Evolutionary conservation across 2,797 vertebrate species (phyloP).

Genomic region (Glossophaga mutica): DNA sequence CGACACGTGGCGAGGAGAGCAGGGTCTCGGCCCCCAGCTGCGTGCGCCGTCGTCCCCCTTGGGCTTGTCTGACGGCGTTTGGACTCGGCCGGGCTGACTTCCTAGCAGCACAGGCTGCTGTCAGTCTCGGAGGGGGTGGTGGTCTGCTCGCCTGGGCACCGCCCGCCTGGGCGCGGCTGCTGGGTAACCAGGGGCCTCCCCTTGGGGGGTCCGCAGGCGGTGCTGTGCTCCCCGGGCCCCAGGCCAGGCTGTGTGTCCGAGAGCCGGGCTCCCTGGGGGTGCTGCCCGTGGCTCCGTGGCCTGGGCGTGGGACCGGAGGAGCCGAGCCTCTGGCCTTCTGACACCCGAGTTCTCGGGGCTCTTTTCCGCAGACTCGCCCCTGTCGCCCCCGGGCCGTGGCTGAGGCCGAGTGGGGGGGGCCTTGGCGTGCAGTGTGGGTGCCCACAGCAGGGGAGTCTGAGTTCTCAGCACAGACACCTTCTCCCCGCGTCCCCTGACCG

Average conservation of each 20-base stretch:
- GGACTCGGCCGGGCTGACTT: background rate
- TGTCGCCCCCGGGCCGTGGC: background rate
- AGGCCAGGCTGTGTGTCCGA: background rate
- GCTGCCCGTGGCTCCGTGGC: accelerated
- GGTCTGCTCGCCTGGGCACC: background rate
- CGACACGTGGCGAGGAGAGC: accelerated
- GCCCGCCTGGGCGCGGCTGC: background rate
- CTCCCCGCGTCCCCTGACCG: accelerated
- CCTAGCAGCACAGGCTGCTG: background rate
- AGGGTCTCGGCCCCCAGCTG: background rate
- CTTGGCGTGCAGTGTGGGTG: accelerated
- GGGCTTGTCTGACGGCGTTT: background rate
- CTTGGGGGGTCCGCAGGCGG: accelerated
- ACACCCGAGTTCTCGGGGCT: accelerated
- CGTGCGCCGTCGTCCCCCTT: background rate
- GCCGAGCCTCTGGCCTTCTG: background rate
- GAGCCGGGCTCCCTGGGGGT: background rate
- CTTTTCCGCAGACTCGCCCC: accelerated
- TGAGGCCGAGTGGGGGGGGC: background rate
- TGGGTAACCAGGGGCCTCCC: background rate
- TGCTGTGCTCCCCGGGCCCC: accelerated
- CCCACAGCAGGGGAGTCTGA: accelerated
- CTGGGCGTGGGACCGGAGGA: background rate
- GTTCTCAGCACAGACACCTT: accelerated
- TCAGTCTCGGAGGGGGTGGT: background rate